Evolutionary conservation across 2,888 invertebrate genomes (phyloP).

Genomic region (Lissocephala sabroskyi): DNA sequence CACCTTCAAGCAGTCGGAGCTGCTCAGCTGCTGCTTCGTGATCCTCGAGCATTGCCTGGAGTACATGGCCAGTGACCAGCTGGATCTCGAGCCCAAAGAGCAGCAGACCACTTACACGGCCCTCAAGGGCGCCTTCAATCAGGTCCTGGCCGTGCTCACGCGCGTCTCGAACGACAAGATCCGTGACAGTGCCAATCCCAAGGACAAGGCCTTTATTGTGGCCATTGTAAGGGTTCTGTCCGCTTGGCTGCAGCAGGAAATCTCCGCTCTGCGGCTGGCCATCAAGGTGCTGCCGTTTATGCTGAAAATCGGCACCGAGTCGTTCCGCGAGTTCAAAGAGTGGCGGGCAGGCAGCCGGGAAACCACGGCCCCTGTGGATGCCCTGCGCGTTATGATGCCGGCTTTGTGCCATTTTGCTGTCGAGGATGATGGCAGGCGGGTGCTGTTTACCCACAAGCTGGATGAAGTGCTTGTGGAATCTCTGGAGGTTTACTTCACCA

Average conservation of each 20-base stretch:
- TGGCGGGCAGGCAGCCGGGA: conserved; percentile 79
- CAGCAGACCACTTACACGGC: conserved; percentile 92
- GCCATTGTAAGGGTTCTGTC: conserved; percentile 88
- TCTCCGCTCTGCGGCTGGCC: conserved; percentile 88
- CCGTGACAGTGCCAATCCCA: conserved; percentile 78
- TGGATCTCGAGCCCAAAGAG: conserved; percentile 91
- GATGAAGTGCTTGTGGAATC: conserved; percentile 87
- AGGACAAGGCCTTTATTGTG: conserved; percentile 86
- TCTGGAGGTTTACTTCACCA: conserved; percentile 87
- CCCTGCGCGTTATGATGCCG: conserved; percentile 87
- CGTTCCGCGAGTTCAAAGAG: conserved; percentile 82
- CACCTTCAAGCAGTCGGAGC: conserved; percentile 82
- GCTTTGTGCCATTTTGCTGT: conserved; percentile 93
- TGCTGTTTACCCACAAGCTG: conserved; percentile 83
- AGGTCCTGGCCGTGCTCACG: conserved; percentile 82
- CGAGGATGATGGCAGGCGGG: conserved; percentile 88
- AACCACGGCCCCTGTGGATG: conserved; percentile 76
- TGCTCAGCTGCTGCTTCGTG: conserved; percentile 87
- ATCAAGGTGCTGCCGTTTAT: conserved; percentile 87
- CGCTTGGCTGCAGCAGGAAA: conserved; percentile 94
- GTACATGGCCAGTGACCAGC: conserved; percentile 84
- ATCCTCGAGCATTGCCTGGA: conserved; percentile 86
- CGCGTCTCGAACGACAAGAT: conserved; percentile 84
- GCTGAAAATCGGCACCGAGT: conserved; percentile 85
- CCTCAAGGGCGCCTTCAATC: conserved; percentile 89